Percentiles rank a stretch among this genome's conserved stretches.
These are phyloP conservation scores for Myxocyprinus asiaticus DNA, from an alignment of 2,113 vertebrate genomes.

Conservation along the genomic window DNA sequence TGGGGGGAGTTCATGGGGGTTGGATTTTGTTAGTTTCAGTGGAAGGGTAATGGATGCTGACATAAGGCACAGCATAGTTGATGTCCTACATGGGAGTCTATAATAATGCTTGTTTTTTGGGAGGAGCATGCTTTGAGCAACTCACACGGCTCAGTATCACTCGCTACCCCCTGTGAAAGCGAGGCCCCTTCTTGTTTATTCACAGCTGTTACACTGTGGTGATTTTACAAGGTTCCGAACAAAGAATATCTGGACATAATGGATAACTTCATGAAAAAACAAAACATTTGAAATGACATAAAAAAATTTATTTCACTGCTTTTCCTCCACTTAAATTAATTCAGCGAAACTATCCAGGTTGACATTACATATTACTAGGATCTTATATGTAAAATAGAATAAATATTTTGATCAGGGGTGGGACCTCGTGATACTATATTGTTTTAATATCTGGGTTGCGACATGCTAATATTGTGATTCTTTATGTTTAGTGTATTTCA, in stretches of 20 bases:
- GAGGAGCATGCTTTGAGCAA: neutral
- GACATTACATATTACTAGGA: too few relatives aligned
- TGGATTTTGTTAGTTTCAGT: constrained; percentile 45
- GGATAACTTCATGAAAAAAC: neutral
- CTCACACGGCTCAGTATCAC: neutral
- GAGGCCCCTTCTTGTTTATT: neutral
- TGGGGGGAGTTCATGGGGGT: constrained; percentile 15
- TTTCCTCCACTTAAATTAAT: neutral
- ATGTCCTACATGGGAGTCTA: constrained; percentile 39
- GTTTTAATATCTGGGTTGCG: too few relatives aligned
- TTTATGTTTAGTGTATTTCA: too few relatives aligned
- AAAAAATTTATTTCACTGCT: neutral
- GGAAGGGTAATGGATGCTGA: constrained; percentile 31
- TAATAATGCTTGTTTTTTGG: neutral
- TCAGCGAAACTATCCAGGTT: too few relatives aligned
- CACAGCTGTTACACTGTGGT: neutral
- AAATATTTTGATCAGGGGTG: too few relatives aligned
- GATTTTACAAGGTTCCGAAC: neutral
- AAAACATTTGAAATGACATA: neutral
- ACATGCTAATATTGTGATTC: too few relatives aligned
- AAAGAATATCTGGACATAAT: neutral
- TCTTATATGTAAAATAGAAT: too few relatives aligned
- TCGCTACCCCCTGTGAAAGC: neutral
- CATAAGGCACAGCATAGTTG: constrained; percentile 40
- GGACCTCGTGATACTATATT: too few relatives aligned